Base-by-base conservation (phyloP, 2,888 invertebrate species). In the Drosophila borborema region DNA sequence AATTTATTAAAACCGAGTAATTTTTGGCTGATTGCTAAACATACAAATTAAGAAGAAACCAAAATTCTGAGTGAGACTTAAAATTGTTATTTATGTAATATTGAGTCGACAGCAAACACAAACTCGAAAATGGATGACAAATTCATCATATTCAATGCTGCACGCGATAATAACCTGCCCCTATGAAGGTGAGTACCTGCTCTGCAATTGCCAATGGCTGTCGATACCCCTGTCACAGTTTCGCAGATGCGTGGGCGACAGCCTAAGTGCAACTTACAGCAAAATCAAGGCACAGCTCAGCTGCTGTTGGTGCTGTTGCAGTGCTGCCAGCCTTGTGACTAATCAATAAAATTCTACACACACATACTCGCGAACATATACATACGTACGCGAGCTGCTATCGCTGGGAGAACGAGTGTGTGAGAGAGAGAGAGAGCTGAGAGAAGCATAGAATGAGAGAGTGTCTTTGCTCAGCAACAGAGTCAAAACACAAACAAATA, bases 71-170 rank as follows among this genome's bases (percentile, higher is more conserved):
- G 68, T 61, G 65, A 45, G 54, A 38, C 62, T 72, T 62, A 18
- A 66, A 68, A 53, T 71, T 58, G 46, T 58, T 75, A 70, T 76
- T 77, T 71, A 86, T 81, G 83, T 81, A 59, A 74, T 72, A 64
- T 54, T 55, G 46, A 59, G 54, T 46, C 41, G 61, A 36, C 59
- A 72, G 55, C 60, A 73, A 64, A 61, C 69, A 65, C 62, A 75
- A 36, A 49, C 58, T 62, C 61, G 28, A 49, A 49, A 59, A 97
- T 97, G 97, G 97, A 97, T 95, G 96, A 96, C 94, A 96, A 96
- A 94, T 96, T 95, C 94, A 95, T 97, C 93, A 96, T 98, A 90
- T 98, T 96, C 94, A 97, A 96, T 94, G 97, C 98, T 92, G 98
- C 98, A 82, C 95, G 97, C 92, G 97, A 98, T 94, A 97, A 97